These are phyloP conservation scores for Salvelinus alpinus DNA, from an alignment of 2,113 vertebrate species.

Conservation along the genomic window DNA sequence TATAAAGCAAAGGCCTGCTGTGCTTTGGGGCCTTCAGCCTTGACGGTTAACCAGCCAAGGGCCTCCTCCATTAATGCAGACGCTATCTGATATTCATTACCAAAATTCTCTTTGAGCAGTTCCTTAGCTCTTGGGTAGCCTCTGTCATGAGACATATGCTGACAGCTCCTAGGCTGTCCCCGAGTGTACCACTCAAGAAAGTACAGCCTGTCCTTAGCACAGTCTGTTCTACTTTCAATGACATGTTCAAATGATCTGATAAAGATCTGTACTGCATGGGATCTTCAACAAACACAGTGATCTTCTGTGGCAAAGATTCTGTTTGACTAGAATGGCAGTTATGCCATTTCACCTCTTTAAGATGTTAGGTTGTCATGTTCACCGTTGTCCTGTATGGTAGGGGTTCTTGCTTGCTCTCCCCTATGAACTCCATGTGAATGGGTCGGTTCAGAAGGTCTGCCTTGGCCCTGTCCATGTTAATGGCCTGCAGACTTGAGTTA, in stretches of 20 bases:
- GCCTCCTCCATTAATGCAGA: constrained; percentile 7
- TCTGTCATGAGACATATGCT: constrained; percentile 1
- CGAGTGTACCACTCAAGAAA: neutral
- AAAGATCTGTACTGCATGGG: neutral
- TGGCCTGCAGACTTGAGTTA: too few relatives aligned
- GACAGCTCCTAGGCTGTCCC: neutral
- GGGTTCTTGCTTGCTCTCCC: too few relatives aligned
- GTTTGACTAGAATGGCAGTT: too few relatives aligned
- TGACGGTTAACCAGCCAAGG: constrained; percentile 12
- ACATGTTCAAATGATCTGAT: neutral
- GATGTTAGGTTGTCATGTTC: too few relatives aligned
- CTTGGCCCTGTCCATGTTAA: too few relatives aligned
- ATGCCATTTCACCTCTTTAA: too few relatives aligned
- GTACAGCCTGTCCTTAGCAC: neutral
- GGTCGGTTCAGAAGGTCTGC: too few relatives aligned
- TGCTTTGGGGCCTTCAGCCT: constrained; percentile 14
- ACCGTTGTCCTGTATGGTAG: too few relatives aligned
- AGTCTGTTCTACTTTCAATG: neutral
- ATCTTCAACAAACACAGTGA: too few relatives aligned
- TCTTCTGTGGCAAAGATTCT: too few relatives aligned
- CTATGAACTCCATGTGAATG: too few relatives aligned
- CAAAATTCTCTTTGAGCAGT: neutral
- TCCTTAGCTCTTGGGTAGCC: neutral
- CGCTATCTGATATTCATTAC: neutral
- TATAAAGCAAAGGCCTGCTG: constrained; percentile 10